Evolutionary conservation across 2,113 vertebrate species (phyloP).

Genomic region (Heterocephalus glaber): DNA sequence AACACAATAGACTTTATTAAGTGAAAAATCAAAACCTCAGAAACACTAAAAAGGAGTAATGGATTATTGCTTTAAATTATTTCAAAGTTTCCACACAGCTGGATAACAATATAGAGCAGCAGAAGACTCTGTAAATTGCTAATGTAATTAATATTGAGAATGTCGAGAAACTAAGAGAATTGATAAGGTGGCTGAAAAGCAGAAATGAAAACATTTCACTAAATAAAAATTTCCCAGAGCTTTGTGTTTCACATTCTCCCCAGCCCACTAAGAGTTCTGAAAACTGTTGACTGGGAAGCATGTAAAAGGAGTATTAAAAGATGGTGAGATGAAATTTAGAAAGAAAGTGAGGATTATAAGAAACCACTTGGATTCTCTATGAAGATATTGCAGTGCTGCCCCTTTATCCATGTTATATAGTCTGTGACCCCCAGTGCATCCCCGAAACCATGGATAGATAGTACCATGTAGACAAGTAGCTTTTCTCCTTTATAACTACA

Average conservation of each 20-base stretch:
- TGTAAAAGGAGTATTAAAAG: background rate
- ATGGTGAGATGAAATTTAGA: background rate
- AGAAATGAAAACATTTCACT: conserved; percentile 22
- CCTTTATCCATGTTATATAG: background rate
- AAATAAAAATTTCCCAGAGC: background rate
- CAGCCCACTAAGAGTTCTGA: background rate
- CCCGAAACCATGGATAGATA: background rate
- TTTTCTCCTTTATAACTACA: background rate
- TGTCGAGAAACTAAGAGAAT: background rate
- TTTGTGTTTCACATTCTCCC: background rate
- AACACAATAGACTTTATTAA: background rate
- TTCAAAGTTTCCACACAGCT: background rate
- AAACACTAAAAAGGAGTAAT: background rate
- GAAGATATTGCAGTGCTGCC: background rate
- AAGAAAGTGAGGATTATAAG: background rate
- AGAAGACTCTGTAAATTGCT: background rate
- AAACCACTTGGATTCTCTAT: background rate
- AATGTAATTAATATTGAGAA: background rate
- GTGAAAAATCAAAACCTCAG: background rate
- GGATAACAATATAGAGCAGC: background rate
- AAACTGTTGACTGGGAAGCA: background rate
- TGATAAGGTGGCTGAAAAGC: background rate
- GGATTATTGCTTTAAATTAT: background rate
- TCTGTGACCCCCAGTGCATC: background rate
- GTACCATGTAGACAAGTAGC: background rate